Evolutionary conservation across 2,888 invertebrate genomes (phyloP), one percentile per base, ranked within the genome.

Genomic region (Melanostoma scalare): DNA sequence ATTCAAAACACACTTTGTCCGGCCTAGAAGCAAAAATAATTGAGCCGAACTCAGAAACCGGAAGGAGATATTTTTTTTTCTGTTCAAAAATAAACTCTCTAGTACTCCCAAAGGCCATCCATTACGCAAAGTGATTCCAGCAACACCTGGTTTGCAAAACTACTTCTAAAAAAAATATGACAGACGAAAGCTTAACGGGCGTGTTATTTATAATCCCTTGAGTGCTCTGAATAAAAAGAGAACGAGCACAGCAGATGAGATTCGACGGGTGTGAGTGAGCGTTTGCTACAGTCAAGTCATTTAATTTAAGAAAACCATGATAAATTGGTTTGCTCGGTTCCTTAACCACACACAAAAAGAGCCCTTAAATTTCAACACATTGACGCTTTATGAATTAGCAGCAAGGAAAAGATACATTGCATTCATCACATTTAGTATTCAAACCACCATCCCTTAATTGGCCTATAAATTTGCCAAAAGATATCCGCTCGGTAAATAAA

Each of bases 91-190:
- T 52, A 52, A 33, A 10, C 10, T 55, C 42, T 38, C 6, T 31
- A 42, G 6, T 58, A 44, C 1, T 60, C 60, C 44, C 60, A 40
- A 60, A 33, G 4, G 44, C 10, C 10, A 60, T 60, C 6, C 44
- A 44, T 60, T 44, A 60, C 42, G 44, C 10, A 60, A 60, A 44
- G 60, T 60, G 60, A 60, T 60, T 60, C 44, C n/a, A 10, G 31
- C 4, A 44, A 60, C 60, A 60, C 60, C 42, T 60, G 44, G 10
- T 50, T 50, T 56, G 36, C 30, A 56, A 56, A 53, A 36, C 30
- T 31, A 38, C 36, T 31, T 10, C 6, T 4, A n/a, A n/a, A 6
- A 56, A 55, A 20, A 20, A 20, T 20, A 36, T 55, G 3, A n/a
- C 31, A 40, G 42, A n/a, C 5, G 4, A n/a, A 58, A 38, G 56